Evolutionary conservation across 2,888 invertebrate genomes (phyloP).

Genomic region (Ctenicera cuprea): DNA sequence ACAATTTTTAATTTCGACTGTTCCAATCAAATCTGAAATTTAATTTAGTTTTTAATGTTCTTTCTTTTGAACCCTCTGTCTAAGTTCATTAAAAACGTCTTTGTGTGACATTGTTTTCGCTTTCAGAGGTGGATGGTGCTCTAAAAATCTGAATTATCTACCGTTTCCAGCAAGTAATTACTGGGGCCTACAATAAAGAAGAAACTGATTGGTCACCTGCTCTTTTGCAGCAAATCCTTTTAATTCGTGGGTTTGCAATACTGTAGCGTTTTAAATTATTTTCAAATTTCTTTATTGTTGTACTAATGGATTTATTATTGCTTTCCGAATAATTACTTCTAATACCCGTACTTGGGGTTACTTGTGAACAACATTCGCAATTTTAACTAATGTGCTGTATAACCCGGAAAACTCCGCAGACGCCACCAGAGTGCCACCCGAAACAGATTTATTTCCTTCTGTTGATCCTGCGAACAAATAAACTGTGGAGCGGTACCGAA

Average conservation of each 20-base stretch:
- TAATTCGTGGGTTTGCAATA: background rate
- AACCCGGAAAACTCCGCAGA: background rate
- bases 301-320: background rate
- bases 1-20: no score
- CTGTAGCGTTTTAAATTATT: background rate
- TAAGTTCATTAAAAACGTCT: no score
- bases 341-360: conserved; percentile 6
- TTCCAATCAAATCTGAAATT: no score
- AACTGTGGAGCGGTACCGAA: background rate
- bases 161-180: background rate
- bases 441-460: conserved; percentile 4
- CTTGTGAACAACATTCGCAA: background rate
- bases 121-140: no score
- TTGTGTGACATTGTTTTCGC: no score
- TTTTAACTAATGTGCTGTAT: background rate
- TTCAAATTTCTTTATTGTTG: background rate
- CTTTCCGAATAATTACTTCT: background rate
- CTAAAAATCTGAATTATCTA: background rate
- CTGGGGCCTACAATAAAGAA: background rate
- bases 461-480: background rate
- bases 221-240: background rate
- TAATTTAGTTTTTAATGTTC: no score
- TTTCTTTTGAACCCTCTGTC: no score
- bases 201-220: background rate
- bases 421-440: background rate